Evolutionary conservation across 2,888 invertebrate species (phyloP), one percentile per base, ranked within the genome.

Genomic region (Leptura quadrifasciata): DNA sequence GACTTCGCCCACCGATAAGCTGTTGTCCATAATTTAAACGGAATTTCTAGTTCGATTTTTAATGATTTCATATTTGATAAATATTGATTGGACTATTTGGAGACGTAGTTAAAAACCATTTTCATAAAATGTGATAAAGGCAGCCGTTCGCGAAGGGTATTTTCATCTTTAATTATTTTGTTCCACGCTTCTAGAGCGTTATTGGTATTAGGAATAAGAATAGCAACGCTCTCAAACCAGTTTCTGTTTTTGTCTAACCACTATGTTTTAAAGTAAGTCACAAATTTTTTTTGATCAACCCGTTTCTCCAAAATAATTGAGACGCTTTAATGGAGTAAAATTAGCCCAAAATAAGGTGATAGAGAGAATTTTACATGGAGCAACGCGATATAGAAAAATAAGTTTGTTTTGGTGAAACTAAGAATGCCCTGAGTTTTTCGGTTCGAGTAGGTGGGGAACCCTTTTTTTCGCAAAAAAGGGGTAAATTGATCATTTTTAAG

Each of bases 291-390:
- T n/a, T n/a, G n/a, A n/a, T n/a, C n/a, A n/a, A n/a, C n/a, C n/a
- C 74, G 82, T 82, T 81, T 81, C 74, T 79, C 73, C 69, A 83
- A 68, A 82, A 83, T 72, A 68, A 60, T 78, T 83, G n/a, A 72
- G 80, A 79, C 79, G 84, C 84, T 75, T 64, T 61, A n/a, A n/a
- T n/a, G n/a, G n/a, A n/a, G n/a, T n/a, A n/a, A n/a, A n/a, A n/a
- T n/a, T n/a, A n/a, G n/a, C n/a, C n/a, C n/a, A n/a, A n/a, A n/a
- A n/a, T n/a, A n/a, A n/a, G n/a, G n/a, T n/a, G n/a, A n/a, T n/a
- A n/a, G n/a, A n/a, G n/a, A n/a, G n/a, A n/a, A n/a, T n/a, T n/a
- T n/a, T n/a, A n/a, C n/a, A n/a, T n/a, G n/a, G n/a, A n/a, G n/a
- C n/a, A n/a, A n/a, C n/a, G n/a, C n/a, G n/a, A n/a, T n/a, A n/a